phyloP scores from a whole-genome alignment of 2,113 vertebrate species.

The Perccottus glenii region DNA sequence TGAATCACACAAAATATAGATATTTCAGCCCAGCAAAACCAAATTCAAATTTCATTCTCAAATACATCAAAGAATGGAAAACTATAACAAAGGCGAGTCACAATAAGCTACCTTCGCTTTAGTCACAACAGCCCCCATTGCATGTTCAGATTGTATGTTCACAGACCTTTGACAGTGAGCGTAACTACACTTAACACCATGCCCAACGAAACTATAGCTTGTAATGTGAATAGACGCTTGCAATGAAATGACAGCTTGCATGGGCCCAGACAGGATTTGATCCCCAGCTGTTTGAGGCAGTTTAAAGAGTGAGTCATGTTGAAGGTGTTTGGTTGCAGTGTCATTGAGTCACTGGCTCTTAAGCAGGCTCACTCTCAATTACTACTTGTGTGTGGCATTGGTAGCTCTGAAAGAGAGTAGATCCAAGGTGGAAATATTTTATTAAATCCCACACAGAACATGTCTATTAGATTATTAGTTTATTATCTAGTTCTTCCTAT shows the following conservation, averaged over 20 bases:
- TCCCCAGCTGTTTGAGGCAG: slow-evolving; percentile 59
- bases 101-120: background rate
- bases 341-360: slow-evolving; percentile 21
- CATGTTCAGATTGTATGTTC: background rate
- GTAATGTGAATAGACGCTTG: slow-evolving; percentile 45
- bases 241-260: slow-evolving; percentile 46
- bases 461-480: background rate
- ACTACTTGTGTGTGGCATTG: slow-evolving; percentile 19
- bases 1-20: too few species aligned
- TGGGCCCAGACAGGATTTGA: slow-evolving; percentile 50
- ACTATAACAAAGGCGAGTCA: slow-evolving; percentile 29
- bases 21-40: too few species aligned
- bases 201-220: slow-evolving; percentile 35
- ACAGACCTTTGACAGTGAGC: slow-evolving; percentile 8
- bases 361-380: slow-evolving; percentile 1
- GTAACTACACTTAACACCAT: slow-evolving; percentile 15
- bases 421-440: slow-evolving; percentile 1
- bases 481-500: too few species aligned
- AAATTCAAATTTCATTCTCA: background rate
- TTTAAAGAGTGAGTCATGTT: slow-evolving; percentile 62
- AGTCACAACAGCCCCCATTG: background rate
- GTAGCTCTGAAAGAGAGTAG: slow-evolving; percentile 11
- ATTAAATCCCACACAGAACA: slow-evolving; percentile 23
- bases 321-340: slow-evolving; percentile 37
- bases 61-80: slow-evolving; percentile 18